These are phyloP conservation scores for Myotis myotis DNA, from an alignment of 2,797 vertebrate genomes.

Conservation along the genomic window DNA sequence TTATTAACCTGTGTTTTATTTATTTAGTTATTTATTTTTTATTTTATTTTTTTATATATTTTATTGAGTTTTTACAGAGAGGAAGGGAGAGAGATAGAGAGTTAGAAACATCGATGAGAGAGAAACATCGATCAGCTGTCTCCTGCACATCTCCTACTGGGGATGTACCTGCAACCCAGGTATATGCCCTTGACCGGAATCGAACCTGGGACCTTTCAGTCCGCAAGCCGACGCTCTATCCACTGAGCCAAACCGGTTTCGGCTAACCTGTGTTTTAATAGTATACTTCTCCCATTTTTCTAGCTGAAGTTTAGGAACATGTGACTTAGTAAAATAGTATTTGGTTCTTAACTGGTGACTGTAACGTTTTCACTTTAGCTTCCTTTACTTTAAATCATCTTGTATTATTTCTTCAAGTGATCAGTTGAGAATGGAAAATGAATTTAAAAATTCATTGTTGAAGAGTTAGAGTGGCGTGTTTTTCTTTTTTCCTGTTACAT, in stretches of 20 bases:
- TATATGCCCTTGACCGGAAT: no score
- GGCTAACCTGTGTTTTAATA: neutral
- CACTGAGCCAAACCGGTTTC: no score
- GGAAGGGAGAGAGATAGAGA: no score
- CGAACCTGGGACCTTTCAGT: no score
- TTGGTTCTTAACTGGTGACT: constrained; percentile 1
- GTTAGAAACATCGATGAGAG: no score
- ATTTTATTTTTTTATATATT: no score
- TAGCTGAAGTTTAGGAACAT: neutral
- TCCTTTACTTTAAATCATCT: neutral
- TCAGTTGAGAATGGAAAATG: neutral
- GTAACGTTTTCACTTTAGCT: neutral
- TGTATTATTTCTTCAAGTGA: constrained; percentile 13
- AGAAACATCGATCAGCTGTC: no score
- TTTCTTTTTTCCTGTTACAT: neutral
- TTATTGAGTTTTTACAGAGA: no score
- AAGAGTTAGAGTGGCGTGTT: neutral
- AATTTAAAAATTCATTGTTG: neutral
- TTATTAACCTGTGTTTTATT: neutral
- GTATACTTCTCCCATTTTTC: neutral
- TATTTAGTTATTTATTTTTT: no score
- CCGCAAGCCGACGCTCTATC: no score
- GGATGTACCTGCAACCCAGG: no score
- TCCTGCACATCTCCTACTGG: no score
- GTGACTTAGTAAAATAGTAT: neutral